Percentiles rank a stretch among this genome's conserved stretches.
phyloP scores from a whole-genome alignment of 2,797 vertebrate species.

The Oreochromis grahami region DNA sequence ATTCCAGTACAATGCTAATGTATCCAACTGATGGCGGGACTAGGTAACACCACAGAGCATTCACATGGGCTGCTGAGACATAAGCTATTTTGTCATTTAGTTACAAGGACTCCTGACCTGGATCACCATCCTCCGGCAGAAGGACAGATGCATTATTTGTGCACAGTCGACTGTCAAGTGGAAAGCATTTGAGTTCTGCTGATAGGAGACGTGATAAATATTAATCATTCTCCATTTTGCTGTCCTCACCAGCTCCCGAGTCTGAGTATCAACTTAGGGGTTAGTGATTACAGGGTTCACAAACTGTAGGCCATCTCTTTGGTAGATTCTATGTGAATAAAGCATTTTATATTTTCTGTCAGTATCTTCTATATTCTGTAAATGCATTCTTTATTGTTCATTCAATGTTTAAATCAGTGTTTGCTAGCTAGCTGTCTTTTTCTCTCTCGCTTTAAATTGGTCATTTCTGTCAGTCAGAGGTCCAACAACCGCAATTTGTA shows the following conservation, averaged over 20 bases:
- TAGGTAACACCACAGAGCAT: fast-evolving
- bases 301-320: background rate
- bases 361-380: background rate
- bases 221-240: background rate
- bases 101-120: background rate
- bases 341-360: background rate
- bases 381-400: background rate
- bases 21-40: background rate
- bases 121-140: background rate
- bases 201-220: background rate
- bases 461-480: background rate
- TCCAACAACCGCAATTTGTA: background rate
- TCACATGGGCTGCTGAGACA: background rate
- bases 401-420: fast-evolving
- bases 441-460: fast-evolving
- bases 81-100: background rate
- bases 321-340: background rate
- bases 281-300: background rate
- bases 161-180: background rate
- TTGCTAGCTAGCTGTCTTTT: background rate
- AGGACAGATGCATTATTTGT: background rate
- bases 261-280: background rate
- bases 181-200: background rate
- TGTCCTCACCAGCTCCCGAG: background rate
- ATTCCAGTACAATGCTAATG: background rate